A percentile compares a stretch with the other conserved stretches of the same genome.
phyloP scores from a whole-genome alignment of 2,113 vertebrate genomes.

The Phalacrocorax aristotelis region DNA sequence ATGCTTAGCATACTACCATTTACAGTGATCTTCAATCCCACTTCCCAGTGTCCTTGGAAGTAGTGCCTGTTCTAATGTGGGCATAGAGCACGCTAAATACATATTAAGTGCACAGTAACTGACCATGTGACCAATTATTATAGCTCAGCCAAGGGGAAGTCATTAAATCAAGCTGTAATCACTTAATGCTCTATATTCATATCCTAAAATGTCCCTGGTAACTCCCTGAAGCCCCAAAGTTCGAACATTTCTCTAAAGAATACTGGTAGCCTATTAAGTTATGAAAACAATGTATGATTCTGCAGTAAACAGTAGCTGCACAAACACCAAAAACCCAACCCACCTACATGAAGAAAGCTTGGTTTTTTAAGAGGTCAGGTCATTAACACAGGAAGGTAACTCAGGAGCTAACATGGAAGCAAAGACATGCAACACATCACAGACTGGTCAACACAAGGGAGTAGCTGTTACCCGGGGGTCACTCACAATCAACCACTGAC shows the following conservation, averaged over 20 bases:
- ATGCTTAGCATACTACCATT: background rate
- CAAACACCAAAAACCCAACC: background rate
- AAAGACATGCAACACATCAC: background rate
- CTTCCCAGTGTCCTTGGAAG: no score
- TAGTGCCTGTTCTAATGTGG: background rate
- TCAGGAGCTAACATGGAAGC: background rate
- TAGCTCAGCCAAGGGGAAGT: background rate
- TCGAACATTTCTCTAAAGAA: background rate
- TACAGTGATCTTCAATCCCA: background rate
- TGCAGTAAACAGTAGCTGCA: background rate
- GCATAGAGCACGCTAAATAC: background rate
- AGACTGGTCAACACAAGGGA: background rate
- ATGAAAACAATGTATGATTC: background rate
- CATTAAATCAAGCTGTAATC: background rate
- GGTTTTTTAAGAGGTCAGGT: background rate
- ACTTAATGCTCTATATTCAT: background rate
- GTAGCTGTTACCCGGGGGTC: background rate
- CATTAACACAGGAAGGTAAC: background rate
- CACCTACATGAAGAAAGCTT: background rate
- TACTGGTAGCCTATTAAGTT: background rate
- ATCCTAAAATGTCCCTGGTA: background rate
- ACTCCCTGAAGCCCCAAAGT: background rate
- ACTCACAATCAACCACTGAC: background rate
- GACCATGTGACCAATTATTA: background rate
- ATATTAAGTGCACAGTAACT: background rate